Conservation (phyloP, 2,113 vertebrate species). For the Callionymus lyra region DNA sequence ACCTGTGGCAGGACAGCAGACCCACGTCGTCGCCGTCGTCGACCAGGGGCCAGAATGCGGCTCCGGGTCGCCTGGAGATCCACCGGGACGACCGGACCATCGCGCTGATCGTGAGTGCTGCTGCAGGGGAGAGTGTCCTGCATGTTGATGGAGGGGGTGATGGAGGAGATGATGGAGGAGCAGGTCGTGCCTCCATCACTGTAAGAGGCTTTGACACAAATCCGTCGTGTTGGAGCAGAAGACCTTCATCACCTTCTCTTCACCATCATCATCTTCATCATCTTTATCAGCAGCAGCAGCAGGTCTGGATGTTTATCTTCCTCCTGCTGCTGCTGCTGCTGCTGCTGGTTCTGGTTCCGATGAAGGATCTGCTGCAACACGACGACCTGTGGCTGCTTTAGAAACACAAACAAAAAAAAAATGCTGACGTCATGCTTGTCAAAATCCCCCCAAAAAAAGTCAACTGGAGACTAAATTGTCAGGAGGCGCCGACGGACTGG, state of each 20-base stretch:
- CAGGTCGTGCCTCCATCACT: background rate
- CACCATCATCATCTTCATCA: too few species aligned
- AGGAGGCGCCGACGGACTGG: too few species aligned
- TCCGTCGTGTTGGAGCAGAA: constrained; percentile 30
- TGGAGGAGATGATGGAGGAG: constrained; percentile 12
- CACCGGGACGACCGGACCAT: constrained; percentile 83
- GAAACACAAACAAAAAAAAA: too few species aligned
- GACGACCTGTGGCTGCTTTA: too few species aligned
- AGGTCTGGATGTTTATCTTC: too few species aligned
- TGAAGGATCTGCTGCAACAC: too few species aligned
- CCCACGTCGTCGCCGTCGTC: constrained; percentile 74
- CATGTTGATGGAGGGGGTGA: constrained; percentile 36
- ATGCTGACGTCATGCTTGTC: too few species aligned
- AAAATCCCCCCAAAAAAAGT: too few species aligned
- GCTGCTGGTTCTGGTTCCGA: too few species aligned
- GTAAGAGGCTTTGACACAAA: constrained; percentile 61
- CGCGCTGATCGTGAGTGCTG: constrained; percentile 80
- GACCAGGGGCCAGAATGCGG: constrained; percentile 61
- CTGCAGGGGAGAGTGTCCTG: constrained; percentile 51
- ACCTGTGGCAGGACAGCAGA: constrained; percentile 98
- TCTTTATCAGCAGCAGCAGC: too few species aligned
- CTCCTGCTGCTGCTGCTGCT: too few species aligned
- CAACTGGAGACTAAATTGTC: too few species aligned
- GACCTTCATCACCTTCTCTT: background rate
- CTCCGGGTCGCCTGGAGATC: constrained; percentile 71